Evolutionary conservation across 2,888 invertebrate species (phyloP).

Genomic region (Nomada ruficornis): DNA sequence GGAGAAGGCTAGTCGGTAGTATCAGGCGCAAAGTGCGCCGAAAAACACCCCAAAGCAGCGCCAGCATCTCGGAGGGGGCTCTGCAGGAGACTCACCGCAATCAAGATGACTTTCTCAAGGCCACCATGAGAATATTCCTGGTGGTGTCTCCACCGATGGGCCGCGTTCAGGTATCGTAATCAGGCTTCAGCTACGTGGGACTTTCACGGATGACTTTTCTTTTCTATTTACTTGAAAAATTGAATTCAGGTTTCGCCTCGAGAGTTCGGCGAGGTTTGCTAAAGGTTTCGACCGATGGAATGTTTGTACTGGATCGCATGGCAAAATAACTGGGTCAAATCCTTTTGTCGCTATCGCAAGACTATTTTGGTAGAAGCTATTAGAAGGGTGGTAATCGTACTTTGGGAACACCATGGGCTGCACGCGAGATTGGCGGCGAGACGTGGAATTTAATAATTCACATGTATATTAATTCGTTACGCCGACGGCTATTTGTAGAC

Average conservation of each 20-base stretch:
- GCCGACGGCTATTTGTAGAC: constrained; percentile 30
- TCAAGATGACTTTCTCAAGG: constrained; percentile 89
- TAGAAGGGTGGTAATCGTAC: background rate
- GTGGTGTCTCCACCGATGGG: constrained; percentile 89
- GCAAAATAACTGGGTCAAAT: background rate
- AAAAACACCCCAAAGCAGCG: constrained; percentile 74
- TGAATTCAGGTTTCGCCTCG: no score
- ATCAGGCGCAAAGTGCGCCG: constrained; percentile 82
- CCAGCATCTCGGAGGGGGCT: constrained; percentile 71
- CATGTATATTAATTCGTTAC: constrained; percentile 45
- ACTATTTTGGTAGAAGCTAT: background rate
- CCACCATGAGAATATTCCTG: constrained; percentile 90
- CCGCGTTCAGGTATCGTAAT: constrained; percentile 85
- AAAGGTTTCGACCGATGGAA: no score
- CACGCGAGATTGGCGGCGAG: constrained; percentile 6
- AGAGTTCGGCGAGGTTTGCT: no score
- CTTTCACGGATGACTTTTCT: no score
- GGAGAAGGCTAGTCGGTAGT: constrained; percentile 83
- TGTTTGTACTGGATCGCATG: background rate
- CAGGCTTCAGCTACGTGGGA: no score
- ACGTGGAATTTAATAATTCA: constrained; percentile 37
- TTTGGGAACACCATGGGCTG: background rate
- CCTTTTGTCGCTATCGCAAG: background rate
- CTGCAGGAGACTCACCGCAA: constrained; percentile 80
- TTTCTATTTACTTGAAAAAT: no score